A percentile compares a stretch with the other conserved stretches of the same genome.
phyloP scores from a whole-genome alignment of 1,140 invertebrate species.

The Cotesia vestalis region DNA sequence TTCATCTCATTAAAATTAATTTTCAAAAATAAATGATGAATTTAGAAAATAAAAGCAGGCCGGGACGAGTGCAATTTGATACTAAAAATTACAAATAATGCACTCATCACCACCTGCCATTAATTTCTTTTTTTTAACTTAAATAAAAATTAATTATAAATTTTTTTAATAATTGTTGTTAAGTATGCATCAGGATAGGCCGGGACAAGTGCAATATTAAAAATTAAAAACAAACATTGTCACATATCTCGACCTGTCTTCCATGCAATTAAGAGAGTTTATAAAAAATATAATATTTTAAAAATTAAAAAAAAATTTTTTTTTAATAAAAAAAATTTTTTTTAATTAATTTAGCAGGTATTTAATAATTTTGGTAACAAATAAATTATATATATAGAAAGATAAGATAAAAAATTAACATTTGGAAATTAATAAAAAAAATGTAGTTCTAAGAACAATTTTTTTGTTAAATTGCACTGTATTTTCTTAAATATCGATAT shows the following conservation, averaged over 20 bases:
- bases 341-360: no score
- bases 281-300: background rate
- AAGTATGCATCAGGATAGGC: constrained; percentile 63
- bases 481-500: no score
- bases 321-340: no score
- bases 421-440: no score
- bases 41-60: constrained; percentile 56
- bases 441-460: no score
- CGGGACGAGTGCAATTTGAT: constrained; percentile 66
- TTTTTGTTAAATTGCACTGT: no score
- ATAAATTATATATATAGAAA: no score
- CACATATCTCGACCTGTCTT: constrained; percentile 64
- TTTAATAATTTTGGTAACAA: no score
- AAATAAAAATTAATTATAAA: background rate
- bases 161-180: constrained; percentile 17
- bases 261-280: constrained; percentile 48
- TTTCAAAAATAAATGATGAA: background rate
- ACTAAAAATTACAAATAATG: constrained; percentile 59
- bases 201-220: constrained; percentile 67
- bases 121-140: constrained; percentile 35
- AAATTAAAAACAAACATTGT: constrained; percentile 57
- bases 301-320: no score
- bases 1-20: background rate
- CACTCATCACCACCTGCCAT: constrained; percentile 59
- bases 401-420: no score